Evolutionary conservation across 2,888 invertebrate species (phyloP).

Genomic region (Latheticus oryzae): DNA sequence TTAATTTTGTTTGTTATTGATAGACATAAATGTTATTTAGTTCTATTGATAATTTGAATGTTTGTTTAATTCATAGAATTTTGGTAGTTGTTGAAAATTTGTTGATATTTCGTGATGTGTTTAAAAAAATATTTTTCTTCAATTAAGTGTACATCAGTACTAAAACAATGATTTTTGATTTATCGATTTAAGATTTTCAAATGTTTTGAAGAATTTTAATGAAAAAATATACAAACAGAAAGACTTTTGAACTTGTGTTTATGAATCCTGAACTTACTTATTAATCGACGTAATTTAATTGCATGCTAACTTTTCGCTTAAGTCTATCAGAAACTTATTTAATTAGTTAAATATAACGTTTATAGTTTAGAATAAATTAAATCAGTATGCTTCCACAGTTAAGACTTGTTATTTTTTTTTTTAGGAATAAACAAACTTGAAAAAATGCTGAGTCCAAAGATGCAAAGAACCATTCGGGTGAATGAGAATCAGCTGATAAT

Average conservation of each 20-base stretch:
- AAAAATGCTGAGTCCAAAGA: conserved; percentile 82
- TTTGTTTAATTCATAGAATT: conserved; percentile 22
- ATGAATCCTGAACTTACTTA: conserved; percentile 10
- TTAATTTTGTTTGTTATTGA: conserved; percentile 1
- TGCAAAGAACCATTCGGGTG: conserved; percentile 86
- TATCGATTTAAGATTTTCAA: conserved; percentile 27
- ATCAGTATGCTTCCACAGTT: too few species aligned
- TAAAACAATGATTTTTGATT: conserved; percentile 7
- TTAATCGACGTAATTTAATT: conserved; percentile 21
- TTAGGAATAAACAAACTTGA: conserved; percentile 44
- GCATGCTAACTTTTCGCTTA: conserved; percentile 7
- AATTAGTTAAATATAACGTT: conserved; percentile 8
- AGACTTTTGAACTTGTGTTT: too few species aligned
- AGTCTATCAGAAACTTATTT: conserved; percentile 7
- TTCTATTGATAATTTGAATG: conserved; percentile 3
- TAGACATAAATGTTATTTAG: background rate
- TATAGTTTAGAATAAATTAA: too few species aligned
- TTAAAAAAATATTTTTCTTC: conserved; percentile 20
- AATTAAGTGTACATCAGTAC: conserved; percentile 16
- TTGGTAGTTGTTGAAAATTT: background rate
- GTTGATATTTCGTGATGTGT: background rate
- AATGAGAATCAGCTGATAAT: conserved; percentile 88
- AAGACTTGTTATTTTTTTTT: too few species aligned
- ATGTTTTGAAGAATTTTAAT: conserved; percentile 8
- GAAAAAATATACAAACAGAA: too few species aligned